A percentile compares a stretch with the other conserved stretches of the same genome.
Evolutionary conservation across 2,797 vertebrate genomes (phyloP).

Genomic region (Leontopithecus rosalia): DNA sequence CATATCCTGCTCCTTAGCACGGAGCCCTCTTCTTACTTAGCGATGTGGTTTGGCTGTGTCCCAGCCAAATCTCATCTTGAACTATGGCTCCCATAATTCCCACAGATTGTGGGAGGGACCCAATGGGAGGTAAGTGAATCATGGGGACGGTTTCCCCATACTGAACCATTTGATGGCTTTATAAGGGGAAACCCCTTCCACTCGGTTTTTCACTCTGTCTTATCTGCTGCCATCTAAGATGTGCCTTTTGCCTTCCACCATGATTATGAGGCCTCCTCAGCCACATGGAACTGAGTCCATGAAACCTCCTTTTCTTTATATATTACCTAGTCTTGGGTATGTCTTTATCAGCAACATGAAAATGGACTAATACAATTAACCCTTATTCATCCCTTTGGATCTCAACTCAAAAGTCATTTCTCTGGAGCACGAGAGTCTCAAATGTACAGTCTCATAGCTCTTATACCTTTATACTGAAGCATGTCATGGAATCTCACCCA

Average conservation of each 20-base stretch:
- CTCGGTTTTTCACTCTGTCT: neutral
- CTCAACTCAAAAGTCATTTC: constrained; percentile 6
- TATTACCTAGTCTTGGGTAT: neutral
- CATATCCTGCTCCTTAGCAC: neutral
- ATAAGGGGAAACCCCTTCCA: neutral
- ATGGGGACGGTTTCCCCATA: neutral
- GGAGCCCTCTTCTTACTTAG: neutral
- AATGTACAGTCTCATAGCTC: neutral
- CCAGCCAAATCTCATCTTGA: neutral
- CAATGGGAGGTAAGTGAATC: neutral
- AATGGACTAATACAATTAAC: neutral
- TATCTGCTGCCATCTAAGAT: neutral
- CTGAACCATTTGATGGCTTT: neutral
- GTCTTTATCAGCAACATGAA: neutral
- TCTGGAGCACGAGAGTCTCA: neutral
- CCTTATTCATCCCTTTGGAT: neutral
- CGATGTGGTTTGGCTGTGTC: neutral
- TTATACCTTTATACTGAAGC: neutral
- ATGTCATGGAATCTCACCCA: neutral
- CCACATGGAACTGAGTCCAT: neutral
- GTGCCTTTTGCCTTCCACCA: neutral
- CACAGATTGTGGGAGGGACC: neutral
- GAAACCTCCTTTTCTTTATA: neutral
- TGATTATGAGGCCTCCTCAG: neutral
- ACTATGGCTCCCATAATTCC: neutral